A percentile compares a stretch with the other conserved stretches of the same genome.
Evolutionary conservation across 2,888 invertebrate genomes (phyloP).

Genomic region (Aphodius sticticus): DNA sequence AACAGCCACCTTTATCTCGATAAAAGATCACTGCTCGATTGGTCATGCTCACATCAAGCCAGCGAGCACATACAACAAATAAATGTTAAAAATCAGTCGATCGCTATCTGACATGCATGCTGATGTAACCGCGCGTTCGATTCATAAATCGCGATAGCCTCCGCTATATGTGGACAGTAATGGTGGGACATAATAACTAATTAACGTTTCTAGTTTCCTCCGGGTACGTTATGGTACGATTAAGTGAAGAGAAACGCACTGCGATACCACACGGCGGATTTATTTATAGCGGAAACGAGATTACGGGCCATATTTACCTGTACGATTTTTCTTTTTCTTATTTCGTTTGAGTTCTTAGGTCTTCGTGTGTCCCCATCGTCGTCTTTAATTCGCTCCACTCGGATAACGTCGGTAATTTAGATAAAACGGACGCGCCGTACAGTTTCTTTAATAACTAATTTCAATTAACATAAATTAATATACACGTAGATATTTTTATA

Average conservation of each 20-base stretch:
- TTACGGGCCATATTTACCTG: background rate
- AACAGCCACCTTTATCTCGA: background rate
- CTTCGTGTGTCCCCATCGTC: background rate
- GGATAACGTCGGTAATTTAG: background rate
- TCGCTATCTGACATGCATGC: background rate
- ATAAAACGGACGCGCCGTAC: background rate
- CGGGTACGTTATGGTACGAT: constrained; percentile 4
- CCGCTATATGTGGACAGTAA: constrained; percentile 4
- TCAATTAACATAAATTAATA: constrained; percentile 4
- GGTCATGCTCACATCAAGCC: background rate
- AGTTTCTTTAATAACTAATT: constrained; percentile 4
- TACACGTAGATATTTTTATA: background rate
- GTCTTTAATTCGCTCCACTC: background rate
- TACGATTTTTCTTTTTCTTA: background rate
- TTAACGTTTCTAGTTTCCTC: background rate
- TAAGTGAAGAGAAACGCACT: background rate
- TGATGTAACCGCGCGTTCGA: background rate
- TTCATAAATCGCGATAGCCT: background rate
- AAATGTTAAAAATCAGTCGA: constrained; percentile 4
- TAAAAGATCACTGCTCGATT: background rate
- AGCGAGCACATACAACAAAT: background rate
- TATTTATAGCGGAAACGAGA: background rate
- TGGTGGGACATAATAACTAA: constrained; percentile 4
- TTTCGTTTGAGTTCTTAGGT: background rate
- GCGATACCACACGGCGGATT: background rate